Evolutionary conservation across 2,888 invertebrate species (phyloP).

Genomic region (Limnephilus rhombicus): DNA sequence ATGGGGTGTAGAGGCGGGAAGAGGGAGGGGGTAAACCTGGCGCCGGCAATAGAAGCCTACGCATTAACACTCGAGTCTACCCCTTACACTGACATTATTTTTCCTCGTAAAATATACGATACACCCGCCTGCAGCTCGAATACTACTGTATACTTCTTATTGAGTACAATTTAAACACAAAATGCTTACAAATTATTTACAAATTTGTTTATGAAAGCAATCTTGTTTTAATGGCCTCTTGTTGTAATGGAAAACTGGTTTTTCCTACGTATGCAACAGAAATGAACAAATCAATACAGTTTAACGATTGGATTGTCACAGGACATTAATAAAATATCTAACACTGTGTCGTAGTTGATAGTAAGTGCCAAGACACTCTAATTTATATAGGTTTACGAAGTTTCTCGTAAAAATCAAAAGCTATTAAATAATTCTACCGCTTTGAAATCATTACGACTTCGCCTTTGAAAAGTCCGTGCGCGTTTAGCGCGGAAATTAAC

Average conservation of each 20-base stretch:
- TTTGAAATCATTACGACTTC: too few relatives aligned
- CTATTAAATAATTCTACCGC: too few relatives aligned
- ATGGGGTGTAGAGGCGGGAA: not conserved
- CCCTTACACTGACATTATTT: conserved; percentile 37
- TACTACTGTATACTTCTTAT: not conserved
- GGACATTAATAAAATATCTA: not conserved
- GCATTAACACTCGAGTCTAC: conserved; percentile 61
- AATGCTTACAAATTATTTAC: not conserved
- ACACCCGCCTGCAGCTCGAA: not conserved
- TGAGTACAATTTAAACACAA: not conserved
- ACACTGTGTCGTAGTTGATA: too few relatives aligned
- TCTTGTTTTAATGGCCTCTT: not conserved
- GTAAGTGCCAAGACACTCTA: too few relatives aligned
- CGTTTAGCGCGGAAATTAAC: too few relatives aligned
- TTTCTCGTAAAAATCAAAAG: too few relatives aligned
- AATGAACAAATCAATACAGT: not conserved
- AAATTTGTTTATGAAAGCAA: not conserved
- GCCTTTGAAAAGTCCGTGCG: too few relatives aligned
- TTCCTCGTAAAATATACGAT: conserved; percentile 13
- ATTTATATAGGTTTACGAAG: too few relatives aligned
- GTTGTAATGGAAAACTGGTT: not conserved
- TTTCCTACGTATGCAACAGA: not conserved
- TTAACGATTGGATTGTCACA: not conserved
- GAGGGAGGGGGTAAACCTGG: conserved; percentile 48
- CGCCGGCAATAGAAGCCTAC: conserved; percentile 58